These are phyloP conservation scores for Bemisia tabaci DNA, from an alignment of 1,140 invertebrate genomes.

Conservation along the genomic window DNA sequence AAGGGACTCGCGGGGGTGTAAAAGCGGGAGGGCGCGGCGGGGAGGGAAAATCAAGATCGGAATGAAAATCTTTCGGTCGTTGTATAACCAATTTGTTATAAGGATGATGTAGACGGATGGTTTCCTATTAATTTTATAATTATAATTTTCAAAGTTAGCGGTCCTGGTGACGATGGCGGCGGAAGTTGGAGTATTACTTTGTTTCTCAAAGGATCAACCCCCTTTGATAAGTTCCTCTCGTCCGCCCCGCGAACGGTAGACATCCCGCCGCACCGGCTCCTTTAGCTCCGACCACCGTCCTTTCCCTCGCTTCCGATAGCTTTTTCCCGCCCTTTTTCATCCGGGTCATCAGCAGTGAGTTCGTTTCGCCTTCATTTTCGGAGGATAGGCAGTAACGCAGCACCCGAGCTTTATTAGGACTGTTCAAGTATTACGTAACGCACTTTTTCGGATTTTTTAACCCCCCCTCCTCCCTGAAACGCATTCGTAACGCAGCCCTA, in stretches of 20 bases:
- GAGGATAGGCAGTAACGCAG: no score
- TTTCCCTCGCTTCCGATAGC: not conserved
- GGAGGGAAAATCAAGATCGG: not conserved
- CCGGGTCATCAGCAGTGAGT: no score
- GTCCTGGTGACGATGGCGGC: no score
- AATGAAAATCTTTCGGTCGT: not conserved
- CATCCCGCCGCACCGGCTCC: not conserved
- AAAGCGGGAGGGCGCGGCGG: not conserved
- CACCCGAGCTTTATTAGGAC: no score
- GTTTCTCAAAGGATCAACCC: not conserved
- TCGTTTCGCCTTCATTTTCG: no score
- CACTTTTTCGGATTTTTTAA: no score
- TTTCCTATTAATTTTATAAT: constrained; percentile 1
- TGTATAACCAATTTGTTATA: not conserved
- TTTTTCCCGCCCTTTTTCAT: not conserved
- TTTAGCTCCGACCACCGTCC: not conserved
- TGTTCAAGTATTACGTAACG: no score
- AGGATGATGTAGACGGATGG: not conserved
- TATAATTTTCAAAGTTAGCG: not conserved
- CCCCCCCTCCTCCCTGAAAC: no score
- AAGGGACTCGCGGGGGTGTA: not conserved
- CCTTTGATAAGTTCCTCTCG: not conserved
- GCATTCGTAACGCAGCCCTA: no score
- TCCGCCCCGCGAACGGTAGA: not conserved
- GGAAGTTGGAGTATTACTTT: not conserved